A percentile compares a stretch with the other conserved stretches of the same genome.
Conservation (phyloP, 35 echinoderm and acorn worm species). For the Anneissia japonica region DNA sequence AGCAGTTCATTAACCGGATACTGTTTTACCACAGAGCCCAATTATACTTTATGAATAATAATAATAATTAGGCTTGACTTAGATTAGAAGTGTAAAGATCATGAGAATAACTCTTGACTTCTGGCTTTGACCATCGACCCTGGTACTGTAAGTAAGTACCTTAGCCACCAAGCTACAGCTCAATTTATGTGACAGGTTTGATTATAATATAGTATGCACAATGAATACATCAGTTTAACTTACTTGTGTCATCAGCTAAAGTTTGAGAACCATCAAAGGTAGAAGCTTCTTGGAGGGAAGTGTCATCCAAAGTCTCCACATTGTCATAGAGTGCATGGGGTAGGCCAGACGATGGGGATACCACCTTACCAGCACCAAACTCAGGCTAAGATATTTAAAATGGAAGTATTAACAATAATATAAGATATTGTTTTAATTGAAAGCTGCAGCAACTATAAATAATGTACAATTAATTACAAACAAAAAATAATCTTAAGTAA, state of each 20-base stretch:
- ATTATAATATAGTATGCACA: too few species aligned
- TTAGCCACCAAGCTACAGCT: too few species aligned
- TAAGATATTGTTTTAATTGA: not conserved
- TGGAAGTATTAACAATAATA: not conserved
- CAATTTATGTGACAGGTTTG: too few species aligned
- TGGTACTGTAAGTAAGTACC: too few species aligned
- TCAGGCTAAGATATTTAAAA: conserved; percentile 21
- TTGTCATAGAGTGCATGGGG: not conserved
- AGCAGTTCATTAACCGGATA: too few species aligned
- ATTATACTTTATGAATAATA: too few species aligned
- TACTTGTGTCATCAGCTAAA: not conserved
- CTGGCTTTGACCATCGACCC: too few species aligned
- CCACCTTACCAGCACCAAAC: conserved; percentile 50
- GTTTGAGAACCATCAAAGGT: not conserved
- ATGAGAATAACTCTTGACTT: too few species aligned
- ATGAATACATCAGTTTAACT: too few species aligned
- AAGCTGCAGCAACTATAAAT: not conserved
- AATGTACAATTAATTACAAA: not conserved
- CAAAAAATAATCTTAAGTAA: not conserved
- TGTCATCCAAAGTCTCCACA: not conserved
- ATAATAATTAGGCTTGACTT: too few species aligned
- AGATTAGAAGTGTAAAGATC: too few species aligned
- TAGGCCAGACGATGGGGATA: conserved; percentile 29
- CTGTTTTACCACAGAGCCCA: too few species aligned
- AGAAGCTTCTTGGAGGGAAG: not conserved